Evolutionary conservation across 2,113 vertebrate species (phyloP), one percentile per base, ranked within the genome.

Genomic region (Elgaria multicarinata): DNA sequence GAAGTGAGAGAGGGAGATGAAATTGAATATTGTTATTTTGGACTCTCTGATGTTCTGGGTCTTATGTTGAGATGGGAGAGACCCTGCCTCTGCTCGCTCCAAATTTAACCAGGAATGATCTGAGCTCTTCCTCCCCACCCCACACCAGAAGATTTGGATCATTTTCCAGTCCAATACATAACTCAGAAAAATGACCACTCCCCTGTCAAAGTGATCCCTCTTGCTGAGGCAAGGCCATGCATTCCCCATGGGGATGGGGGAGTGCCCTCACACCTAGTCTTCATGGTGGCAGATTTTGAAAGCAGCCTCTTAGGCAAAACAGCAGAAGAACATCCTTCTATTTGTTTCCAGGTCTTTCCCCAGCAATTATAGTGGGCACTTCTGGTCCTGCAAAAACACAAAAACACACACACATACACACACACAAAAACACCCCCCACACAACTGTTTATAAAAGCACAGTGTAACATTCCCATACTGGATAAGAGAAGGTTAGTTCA

Each of bases 381-480:
- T 77, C 24, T 77, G 50, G 75, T 31, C 24, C 26, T 46, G 42
- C 6, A 8, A 24, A 75, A 75, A 42, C n/a, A n/a, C n/a, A n/a
- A n/a, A n/a, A n/a, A n/a, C n/a, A n/a, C n/a, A n/a, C n/a, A n/a
- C n/a, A n/a, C n/a, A n/a, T n/a, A n/a, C n/a, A n/a, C n/a, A n/a
- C n/a, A n/a, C n/a, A n/a, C n/a, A n/a, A n/a, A n/a, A n/a, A n/a
- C n/a, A n/a, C n/a, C n/a, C n/a, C n/a, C n/a, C n/a, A n/a, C n/a
- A n/a, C n/a, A 18, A 39, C 14, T 90, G 44, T 66, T 83, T 88
- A 64, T 89, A 78, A 90, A 91, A 83, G 6, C 92, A 84, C 82
- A 93, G 79, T 53, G 67, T 90, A 69, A 81, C 91, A 85, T 94
- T 67, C 18, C 76, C 69, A 71, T 5, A 9, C 58, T 33, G 22